Base-by-base conservation (phyloP, 1,140 invertebrate genomes). In the Muscidifurax raptorellus region DNA sequence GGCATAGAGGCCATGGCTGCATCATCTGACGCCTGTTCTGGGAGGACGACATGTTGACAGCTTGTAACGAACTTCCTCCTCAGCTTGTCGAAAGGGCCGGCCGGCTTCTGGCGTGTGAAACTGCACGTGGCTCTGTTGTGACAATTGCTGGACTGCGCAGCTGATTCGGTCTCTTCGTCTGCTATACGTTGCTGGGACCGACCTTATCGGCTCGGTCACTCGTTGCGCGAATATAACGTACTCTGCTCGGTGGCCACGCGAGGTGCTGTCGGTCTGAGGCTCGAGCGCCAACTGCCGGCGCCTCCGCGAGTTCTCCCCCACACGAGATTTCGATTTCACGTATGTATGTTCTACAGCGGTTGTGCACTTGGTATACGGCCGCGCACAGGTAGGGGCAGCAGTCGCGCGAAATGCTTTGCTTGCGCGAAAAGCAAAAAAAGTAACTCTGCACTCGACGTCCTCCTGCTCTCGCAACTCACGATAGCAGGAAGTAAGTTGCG, bases 1-100 rank as follows among this genome's bases (percentile, higher is more conserved):
- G 85, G 81, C 90, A 92, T 66, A 92, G 84, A 30, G 92, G 92
- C 92, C 92, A 93, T 90, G 91, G 91, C 77, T 92, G 92, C 90
- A 93, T 91, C 85, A 92, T 92, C 83, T 92, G 91, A 82, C 90
- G 90, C 80, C 89, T 90, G 66, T 89, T 88, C 64, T 89, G 87
- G 22, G 90, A 89, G 76, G 86, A 88, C 75, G 90, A 86, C 91
- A 91, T 92, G 83, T 82, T 87, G 32, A 15, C 7, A 18, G 15
- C 12, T 59, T 64, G 77, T 25, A 32, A 22, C 36, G 4, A 28
- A 52, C 44, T 80, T 74, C 69, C 25, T 52, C 22, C 18, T 47
- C 79, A 18, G 64, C 13, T 59, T 82, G 52, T 27, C 69, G 18
- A 4, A 12, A 15, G 30, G 69, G 27, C 28, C 69, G 12, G 13